Evolutionary conservation across 1,140 invertebrate genomes (phyloP).

Genomic region (Apolygus lucorum): DNA sequence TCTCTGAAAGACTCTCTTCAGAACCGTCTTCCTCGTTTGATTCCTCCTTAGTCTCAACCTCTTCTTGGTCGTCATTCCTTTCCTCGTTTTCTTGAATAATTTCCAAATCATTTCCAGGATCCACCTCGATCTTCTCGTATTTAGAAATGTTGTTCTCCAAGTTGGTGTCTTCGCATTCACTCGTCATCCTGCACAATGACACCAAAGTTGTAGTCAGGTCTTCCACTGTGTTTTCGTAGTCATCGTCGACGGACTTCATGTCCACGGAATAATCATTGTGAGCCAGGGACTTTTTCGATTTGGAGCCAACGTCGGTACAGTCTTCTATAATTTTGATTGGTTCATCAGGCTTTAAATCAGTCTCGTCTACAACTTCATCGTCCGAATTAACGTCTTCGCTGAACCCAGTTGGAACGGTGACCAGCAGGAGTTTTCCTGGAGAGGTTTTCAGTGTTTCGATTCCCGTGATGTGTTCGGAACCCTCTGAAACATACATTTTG

Average conservation of each 20-base stretch:
- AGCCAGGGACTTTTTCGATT: neutral
- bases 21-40: neutral
- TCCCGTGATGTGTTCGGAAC: neutral
- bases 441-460: neutral
- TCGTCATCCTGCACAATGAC: neutral
- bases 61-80: neutral
- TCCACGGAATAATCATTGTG: slow-evolving; percentile 7
- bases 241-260: neutral
- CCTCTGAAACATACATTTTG: neutral
- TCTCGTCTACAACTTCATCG: neutral
- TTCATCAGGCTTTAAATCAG: no score
- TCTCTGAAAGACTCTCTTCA: slow-evolving; percentile 15
- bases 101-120: no score
- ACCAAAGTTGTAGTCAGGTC: slow-evolving; percentile 4
- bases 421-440: slow-evolving; percentile 22
- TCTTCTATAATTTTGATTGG: neutral
- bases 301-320: neutral
- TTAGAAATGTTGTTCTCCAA: slow-evolving; percentile 9
- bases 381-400: slow-evolving; percentile 12
- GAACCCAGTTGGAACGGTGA: slow-evolving; percentile 21
- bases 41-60: neutral
- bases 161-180: slow-evolving; percentile 4
- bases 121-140: neutral
- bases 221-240: neutral
- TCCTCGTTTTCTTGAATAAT: slow-evolving; percentile 9